Percentiles rank a stretch among this genome's conserved stretches.
Conservation (phyloP, 1,140 invertebrate species). For the Drosophila nannoptera region DNA sequence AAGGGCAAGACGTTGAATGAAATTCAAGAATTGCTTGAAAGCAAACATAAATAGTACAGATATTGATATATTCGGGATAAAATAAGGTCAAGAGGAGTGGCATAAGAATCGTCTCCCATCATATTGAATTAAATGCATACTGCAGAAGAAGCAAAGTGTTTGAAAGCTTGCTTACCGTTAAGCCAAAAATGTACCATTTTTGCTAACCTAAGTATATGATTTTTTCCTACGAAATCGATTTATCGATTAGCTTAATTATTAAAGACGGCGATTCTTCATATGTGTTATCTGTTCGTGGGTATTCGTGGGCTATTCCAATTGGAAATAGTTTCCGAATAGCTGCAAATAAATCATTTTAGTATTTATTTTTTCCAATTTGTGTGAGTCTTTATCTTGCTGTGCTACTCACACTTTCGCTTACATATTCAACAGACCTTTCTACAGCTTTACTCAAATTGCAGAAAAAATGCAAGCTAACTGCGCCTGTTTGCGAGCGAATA, state of each 20-base stretch:
- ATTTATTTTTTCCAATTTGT: conserved; percentile 5
- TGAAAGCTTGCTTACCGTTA: background rate
- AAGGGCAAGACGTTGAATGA: conserved; percentile 85
- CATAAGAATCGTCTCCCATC: too few relatives aligned
- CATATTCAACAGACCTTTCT: background rate
- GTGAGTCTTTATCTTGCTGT: conserved; percentile 5
- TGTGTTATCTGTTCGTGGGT: conserved; percentile 3
- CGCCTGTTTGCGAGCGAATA: too few relatives aligned
- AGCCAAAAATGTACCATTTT: background rate
- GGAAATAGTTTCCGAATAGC: background rate
- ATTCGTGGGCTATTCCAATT: background rate
- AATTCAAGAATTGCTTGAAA: conserved; percentile 78
- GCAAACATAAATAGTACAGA: background rate
- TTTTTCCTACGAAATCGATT: conserved; percentile 22
- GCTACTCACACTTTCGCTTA: conserved; percentile 6
- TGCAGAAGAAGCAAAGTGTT: too few relatives aligned
- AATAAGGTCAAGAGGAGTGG: too few relatives aligned
- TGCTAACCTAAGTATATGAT: background rate
- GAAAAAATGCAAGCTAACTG: too few relatives aligned
- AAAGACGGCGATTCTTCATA: background rate
- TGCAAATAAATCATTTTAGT: conserved; percentile 7
- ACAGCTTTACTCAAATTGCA: too few relatives aligned
- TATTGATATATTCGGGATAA: too few relatives aligned
- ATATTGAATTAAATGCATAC: too few relatives aligned
- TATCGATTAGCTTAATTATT: conserved; percentile 31